Percentiles rank a stretch among this genome's conserved stretches.
phyloP scores from a whole-genome alignment of 2,888 invertebrate genomes.

The Cyrtodaria siliqua region DNA sequence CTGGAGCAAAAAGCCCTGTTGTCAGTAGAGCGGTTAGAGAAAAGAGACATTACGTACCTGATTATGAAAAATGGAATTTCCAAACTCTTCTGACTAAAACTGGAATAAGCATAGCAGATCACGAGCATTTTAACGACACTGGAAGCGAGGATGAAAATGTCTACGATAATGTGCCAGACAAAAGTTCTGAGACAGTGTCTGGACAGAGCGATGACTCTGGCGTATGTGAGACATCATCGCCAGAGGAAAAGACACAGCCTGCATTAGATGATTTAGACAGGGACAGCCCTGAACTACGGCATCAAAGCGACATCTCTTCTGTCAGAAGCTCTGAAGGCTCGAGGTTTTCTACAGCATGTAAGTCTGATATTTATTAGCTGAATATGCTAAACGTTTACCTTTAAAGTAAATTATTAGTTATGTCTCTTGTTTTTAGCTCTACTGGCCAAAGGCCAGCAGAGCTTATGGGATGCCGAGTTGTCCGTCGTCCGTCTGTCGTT shows the following conservation, averaged over 20 bases:
- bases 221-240: constrained; percentile 30
- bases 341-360: constrained; percentile 52
- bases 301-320: too few species aligned
- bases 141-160: constrained; percentile 59
- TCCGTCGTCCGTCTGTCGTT: too few species aligned
- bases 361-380: too few species aligned
- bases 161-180: constrained; percentile 42
- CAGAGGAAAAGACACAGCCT: constrained; percentile 33
- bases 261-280: neutral
- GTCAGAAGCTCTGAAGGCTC: constrained; percentile 17
- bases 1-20: too few species aligned
- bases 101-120: constrained; percentile 54
- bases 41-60: constrained; percentile 36
- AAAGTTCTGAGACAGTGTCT: constrained; percentile 18
- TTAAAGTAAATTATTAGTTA: too few species aligned
- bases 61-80: constrained; percentile 69
- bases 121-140: constrained; percentile 40
- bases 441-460: too few species aligned
- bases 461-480: too few species aligned
- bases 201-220: constrained; percentile 44
- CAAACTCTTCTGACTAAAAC: constrained; percentile 55
- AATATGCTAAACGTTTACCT: too few species aligned
- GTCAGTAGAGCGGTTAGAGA: too few species aligned
- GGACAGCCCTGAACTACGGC: too few species aligned
- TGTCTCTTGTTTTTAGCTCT: too few species aligned